phyloP scores from a whole-genome alignment of 2,113 vertebrate species.

The Osmerus mordax region DNA sequence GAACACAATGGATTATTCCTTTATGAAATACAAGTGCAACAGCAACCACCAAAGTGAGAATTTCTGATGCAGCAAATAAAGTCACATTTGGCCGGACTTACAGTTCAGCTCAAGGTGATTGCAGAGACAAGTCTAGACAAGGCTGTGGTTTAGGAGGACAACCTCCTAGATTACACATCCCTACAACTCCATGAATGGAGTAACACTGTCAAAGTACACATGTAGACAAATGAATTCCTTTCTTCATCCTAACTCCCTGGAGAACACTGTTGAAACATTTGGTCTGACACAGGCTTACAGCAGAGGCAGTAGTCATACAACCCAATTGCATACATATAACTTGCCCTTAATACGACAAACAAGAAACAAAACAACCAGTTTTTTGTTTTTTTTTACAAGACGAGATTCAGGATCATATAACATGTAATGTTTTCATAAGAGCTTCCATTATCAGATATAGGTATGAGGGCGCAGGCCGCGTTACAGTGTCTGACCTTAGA shows the following conservation, averaged over 20 bases:
- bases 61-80: neutral
- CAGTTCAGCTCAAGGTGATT: neutral
- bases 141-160: neutral
- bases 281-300: conserved; percentile 12
- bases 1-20: neutral
- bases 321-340: conserved; percentile 21
- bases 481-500: conserved; percentile 30
- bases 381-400: conserved; percentile 5
- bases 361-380: conserved; percentile 5
- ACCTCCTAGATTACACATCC: neutral
- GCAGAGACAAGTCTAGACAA: neutral
- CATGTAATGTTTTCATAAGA: conserved; percentile 16
- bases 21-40: neutral
- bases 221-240: too few relatives aligned
- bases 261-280: conserved; percentile 31
- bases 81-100: too few relatives aligned
- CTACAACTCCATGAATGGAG: neutral
- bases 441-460: conserved; percentile 7
- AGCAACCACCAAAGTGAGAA: neutral
- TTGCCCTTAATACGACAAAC: conserved; percentile 23
- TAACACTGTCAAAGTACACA: conserved; percentile 14
- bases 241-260: conserved; percentile 13
- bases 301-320: conserved; percentile 36
- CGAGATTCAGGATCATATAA: conserved; percentile 34
- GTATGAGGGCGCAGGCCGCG: conserved; percentile 12